Percentiles rank a stretch among this genome's conserved stretches.
Conservation (phyloP, 2,888 invertebrate species). For the Schizotus pectinicornis region DNA sequence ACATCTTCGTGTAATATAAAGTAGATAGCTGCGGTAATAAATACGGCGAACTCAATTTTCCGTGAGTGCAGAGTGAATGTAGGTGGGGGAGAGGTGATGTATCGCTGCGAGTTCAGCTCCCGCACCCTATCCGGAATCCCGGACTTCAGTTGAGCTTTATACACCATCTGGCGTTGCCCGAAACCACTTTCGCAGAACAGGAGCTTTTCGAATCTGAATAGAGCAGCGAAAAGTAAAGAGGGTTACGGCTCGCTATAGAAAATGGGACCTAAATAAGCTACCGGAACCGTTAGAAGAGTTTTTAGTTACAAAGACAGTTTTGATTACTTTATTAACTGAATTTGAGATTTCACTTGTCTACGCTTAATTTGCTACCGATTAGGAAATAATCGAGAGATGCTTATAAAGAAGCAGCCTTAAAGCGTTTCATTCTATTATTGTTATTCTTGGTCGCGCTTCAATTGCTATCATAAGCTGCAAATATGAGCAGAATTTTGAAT, state of each 20-base stretch:
- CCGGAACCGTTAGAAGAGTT: no score
- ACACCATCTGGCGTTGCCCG: conserved; percentile 51
- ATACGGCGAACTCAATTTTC: conserved; percentile 55
- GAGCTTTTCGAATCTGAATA: conserved; percentile 33
- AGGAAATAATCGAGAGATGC: no score
- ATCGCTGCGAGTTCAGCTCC: conserved; percentile 48
- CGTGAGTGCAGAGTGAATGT: conserved; percentile 49
- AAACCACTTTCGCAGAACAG: conserved; percentile 45
- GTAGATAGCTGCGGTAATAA: conserved; percentile 52
- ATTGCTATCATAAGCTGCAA: no score
- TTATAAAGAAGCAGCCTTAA: no score
- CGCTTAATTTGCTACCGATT: no score
- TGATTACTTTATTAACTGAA: no score
- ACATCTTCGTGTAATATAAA: conserved; percentile 49
- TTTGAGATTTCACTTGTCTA: no score
- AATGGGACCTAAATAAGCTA: no score
- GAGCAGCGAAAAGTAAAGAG: conserved; percentile 18
- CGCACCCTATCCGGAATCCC: conserved; percentile 45
- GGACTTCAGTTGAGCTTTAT: conserved; percentile 45
- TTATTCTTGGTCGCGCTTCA: no score
- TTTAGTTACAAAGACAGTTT: no score
- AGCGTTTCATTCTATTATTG: no score
- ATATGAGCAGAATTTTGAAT: no score
- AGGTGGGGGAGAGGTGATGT: conserved; percentile 47
- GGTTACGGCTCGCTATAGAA: not conserved